A percentile compares a stretch with the other conserved stretches of the same genome.
phyloP scores from a whole-genome alignment of 2,888 invertebrate species.

The Spodoptera littoralis region DNA sequence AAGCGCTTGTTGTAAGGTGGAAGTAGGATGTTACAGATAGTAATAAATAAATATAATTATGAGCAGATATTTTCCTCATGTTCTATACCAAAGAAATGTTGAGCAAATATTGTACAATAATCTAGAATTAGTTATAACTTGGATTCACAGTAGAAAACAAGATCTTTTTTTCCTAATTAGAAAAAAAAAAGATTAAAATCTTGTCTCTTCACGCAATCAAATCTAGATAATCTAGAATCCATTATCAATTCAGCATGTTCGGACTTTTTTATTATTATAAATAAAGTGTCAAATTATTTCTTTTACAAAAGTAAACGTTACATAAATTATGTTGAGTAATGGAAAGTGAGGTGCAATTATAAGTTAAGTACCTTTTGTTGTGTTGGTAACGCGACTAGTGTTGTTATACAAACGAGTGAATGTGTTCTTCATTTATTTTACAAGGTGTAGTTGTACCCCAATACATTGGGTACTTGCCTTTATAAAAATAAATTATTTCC shows the following conservation, averaged over 20 bases:
- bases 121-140: too few species aligned
- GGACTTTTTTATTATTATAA: constrained; percentile 48
- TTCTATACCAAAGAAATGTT: too few species aligned
- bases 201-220: constrained; percentile 45
- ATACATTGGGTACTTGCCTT: too few species aligned
- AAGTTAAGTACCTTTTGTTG: constrained; percentile 59
- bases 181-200: constrained; percentile 1
- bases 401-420: constrained; percentile 55
- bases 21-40: too few species aligned
- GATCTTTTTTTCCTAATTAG: too few species aligned
- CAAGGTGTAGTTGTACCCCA: too few species aligned
- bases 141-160: too few species aligned
- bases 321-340: constrained; percentile 57
- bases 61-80: too few species aligned
- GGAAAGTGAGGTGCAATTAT: constrained; percentile 62
- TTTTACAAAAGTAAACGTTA: constrained; percentile 56
- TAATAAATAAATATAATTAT: too few species aligned
- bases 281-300: constrained; percentile 55
- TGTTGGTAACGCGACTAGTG: constrained; percentile 40
- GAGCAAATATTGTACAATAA: too few species aligned
- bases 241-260: constrained; percentile 45
- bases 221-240: constrained; percentile 51
- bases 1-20: too few species aligned
- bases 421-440: constrained; percentile 42
- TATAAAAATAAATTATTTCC: too few species aligned